Evolutionary conservation across 2,113 vertebrate species (phyloP), one percentile per base, ranked within the genome.

Genomic region (Psittacus erithacus): DNA sequence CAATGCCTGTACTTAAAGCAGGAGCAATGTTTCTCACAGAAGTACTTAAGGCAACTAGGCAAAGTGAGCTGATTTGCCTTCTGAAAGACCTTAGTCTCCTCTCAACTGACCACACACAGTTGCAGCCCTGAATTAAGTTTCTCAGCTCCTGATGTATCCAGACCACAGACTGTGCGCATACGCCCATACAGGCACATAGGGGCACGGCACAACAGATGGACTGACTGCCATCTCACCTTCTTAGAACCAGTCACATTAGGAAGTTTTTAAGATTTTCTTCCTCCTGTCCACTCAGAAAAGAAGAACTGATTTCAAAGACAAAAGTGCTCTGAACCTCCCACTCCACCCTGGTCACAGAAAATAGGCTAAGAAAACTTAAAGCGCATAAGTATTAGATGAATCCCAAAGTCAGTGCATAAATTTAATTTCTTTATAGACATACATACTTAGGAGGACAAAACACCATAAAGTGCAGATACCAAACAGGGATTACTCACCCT

Each of bases 401-500:
- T n/a, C 6, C 15, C 63, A 47, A 86, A 91, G 7, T 64, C n/a
- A 27, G 19, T 17, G 22, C 3, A 5, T 7, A 62, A n/a, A 44
- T 23, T 60, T 60, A 0, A 44, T 31, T 86, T 85, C 24, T 85
- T 82, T 68, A 68, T 23, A 93, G 28, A 38, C 3, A 55, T 13
- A 89, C 13, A 57, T 6, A 41, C 24, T 43, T 28, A 35, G 1
- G 29, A 87, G 19, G 2, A 6, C 38, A 82, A 70, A 63, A 6
- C 11, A 69, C 38, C 70, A 52, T 18, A 7, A 92, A 65, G 16
- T 39, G 15, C 43, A 71, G 55, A 57, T 41, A 86, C 10, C 23
- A 50, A 94, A 68, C 14, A 90, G n/a, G 70, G 11, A 33, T 12
- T 74, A 92, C 98, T 98, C 90, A 99, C 99, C 99, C 98, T 99